Base-by-base conservation (phyloP, 1,140 invertebrate genomes). In the Drosophila equinoxialis region DNA sequence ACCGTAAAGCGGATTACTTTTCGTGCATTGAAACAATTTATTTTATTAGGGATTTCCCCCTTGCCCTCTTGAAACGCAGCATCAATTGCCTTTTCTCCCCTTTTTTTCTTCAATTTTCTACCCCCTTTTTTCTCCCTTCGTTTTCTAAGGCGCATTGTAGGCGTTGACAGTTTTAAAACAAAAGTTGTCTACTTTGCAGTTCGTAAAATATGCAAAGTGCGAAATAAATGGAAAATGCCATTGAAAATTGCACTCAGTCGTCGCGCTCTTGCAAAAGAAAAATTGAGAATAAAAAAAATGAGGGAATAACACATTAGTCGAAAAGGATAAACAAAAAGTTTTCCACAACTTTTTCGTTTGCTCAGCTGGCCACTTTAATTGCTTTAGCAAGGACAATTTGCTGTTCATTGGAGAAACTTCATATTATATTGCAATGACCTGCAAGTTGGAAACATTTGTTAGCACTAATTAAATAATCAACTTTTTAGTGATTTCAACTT, bases 151-250 rank as follows among this genome's bases (percentile, higher is more conserved):
- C 45, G 66, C 51, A 54, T 71, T 54, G 69, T 77, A 79, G 78
- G 77, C 84, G 83, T 86, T 87, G 81, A 85, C 81, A 85, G 81
- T 86, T 85, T 85, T 86, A 85, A 86, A 85, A 82, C 81, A 81
- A 85, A 86, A 85, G 79, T 85, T 86, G 81, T 85, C 83, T 84
- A 78, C 79, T 82, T 82, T 79, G 81, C 81, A 85, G 79, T 81
- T 85, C 66, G 83, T 85, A 82, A 85, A 82, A 85, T 75, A 85
- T 82, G 66, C 81, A 65, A 51, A 78, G 74, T 64, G n/a, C 45
- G 45, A 68, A 58, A 68, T 65, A 66, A 74, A 60, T 66, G 57
- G 68, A 66, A 66, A 51, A 51, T 51, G 45, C 45, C 17, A 51
- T 51, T 51, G 45, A 20, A 23, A 71, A 77, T 60, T 75, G 72